Percentiles rank a stretch among this genome's conserved stretches.
Conservation (phyloP, 2,797 vertebrate genomes). For the Thamnophis elegans region DNA sequence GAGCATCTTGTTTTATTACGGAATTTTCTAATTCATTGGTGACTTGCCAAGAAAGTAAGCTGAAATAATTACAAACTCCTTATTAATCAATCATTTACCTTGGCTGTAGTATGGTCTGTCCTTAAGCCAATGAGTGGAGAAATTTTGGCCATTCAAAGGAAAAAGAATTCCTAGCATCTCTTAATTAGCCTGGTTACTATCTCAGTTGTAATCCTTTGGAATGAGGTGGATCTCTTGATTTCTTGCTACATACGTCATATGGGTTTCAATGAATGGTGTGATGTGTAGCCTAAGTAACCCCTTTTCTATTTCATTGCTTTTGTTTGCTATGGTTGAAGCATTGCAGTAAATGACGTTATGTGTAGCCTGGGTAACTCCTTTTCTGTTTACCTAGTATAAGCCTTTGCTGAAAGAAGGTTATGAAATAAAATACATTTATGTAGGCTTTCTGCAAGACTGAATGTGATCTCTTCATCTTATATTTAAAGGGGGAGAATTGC, state of each 20-base stretch:
- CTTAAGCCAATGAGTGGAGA: not conserved
- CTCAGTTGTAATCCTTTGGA: not conserved
- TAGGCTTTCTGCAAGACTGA: not conserved
- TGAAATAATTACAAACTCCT: conserved; percentile 10
- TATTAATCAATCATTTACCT: not conserved
- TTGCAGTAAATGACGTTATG: not conserved
- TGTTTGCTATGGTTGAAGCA: conserved; percentile 1
- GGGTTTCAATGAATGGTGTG: not conserved
- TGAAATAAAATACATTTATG: not conserved
- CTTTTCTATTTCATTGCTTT: not conserved
- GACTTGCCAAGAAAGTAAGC: not conserved
- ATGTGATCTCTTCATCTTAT: not conserved
- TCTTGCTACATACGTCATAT: not conserved
- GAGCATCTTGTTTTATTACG: not conserved
- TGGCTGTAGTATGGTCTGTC: not conserved
- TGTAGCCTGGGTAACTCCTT: not conserved
- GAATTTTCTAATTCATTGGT: not conserved
- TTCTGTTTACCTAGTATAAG: not conserved
- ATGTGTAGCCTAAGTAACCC: conserved; percentile 4
- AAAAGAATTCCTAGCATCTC: not conserved
- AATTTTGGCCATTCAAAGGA: not conserved
- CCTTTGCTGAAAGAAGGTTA: not conserved
- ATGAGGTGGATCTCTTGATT: not conserved
- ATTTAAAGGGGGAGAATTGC: not conserved
- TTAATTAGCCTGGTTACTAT: not conserved